Conservation (phyloP, 2,113 vertebrate genomes). For the Amazona vittata region DNA sequence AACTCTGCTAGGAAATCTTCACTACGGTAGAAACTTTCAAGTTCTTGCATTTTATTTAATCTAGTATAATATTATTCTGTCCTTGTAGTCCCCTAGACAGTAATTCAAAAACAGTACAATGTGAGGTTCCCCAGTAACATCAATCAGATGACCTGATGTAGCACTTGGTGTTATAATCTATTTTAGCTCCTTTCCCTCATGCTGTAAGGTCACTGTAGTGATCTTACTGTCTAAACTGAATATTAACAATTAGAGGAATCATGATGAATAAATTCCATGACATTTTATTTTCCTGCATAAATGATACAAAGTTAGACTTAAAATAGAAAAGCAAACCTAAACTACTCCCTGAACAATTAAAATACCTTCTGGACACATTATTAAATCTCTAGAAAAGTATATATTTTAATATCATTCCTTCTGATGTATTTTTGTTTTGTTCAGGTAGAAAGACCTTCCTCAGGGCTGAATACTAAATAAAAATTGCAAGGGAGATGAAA, state of each 20-base stretch:
- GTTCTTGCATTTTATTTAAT: neutral
- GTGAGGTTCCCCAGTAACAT: neutral
- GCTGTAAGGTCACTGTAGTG: neutral
- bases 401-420: neutral
- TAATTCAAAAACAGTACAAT: neutral
- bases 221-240: neutral
- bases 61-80: neutral
- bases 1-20: neutral
- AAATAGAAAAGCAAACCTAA: neutral
- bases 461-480: neutral
- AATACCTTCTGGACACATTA: neutral
- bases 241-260: neutral
- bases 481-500: neutral
- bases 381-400: neutral
- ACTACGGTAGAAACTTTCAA: neutral
- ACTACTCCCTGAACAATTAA: neutral
- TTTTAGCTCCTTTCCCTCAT: neutral
- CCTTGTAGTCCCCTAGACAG: neutral
- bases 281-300: neutral
- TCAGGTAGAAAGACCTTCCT: neutral
- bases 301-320: neutral
- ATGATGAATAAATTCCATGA: neutral
- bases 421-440: neutral
- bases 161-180: neutral
- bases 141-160: neutral